Percentiles rank a stretch among this genome's conserved stretches.
These are phyloP conservation scores for Drosophila affinis DNA, from an alignment of 2,888 invertebrate genomes.

Conservation along the genomic window DNA sequence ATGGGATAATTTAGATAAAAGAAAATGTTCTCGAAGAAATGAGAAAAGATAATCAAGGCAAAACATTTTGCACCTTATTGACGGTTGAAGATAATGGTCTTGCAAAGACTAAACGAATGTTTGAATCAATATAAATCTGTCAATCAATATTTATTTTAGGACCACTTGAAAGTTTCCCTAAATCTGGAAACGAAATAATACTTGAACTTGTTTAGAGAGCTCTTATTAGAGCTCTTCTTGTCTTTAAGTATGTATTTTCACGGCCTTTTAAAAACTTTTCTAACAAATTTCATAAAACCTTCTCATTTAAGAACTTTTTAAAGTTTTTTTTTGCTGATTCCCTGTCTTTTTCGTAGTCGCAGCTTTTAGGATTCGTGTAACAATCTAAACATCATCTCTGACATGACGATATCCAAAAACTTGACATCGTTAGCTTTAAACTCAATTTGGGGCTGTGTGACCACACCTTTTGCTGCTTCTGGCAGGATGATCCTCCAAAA, in stretches of 20 bases:
- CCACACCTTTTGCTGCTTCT: conserved; percentile 67
- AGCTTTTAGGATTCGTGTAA: not conserved
- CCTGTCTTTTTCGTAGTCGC: not conserved
- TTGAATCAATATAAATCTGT: not conserved
- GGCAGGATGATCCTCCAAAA: conserved; percentile 52
- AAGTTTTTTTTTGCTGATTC: not conserved
- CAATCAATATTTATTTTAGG: not conserved
- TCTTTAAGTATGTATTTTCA: too few relatives aligned
- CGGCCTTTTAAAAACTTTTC: not conserved
- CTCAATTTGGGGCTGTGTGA: conserved; percentile 44
- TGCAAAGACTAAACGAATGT: not conserved
- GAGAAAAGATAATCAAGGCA: conserved; percentile 27
- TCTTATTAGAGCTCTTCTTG: too few relatives aligned
- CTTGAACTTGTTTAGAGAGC: not conserved
- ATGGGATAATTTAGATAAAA: conserved; percentile 39
- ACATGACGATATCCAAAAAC: conserved; percentile 11
- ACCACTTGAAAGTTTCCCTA: not conserved
- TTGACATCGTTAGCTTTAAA: conserved; percentile 56
- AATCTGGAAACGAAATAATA: not conserved
- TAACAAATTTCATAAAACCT: not conserved
- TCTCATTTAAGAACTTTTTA: not conserved
- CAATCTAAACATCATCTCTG: conserved; percentile 6
- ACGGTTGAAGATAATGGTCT: not conserved
- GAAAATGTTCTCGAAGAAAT: conserved; percentile 29
- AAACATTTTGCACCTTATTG: conserved; percentile 17